Percentiles rank a stretch among this genome's conserved stretches.
These are phyloP conservation scores for Crioceris asparagi DNA, from an alignment of 2,888 invertebrate genomes.

Conservation along the genomic window DNA sequence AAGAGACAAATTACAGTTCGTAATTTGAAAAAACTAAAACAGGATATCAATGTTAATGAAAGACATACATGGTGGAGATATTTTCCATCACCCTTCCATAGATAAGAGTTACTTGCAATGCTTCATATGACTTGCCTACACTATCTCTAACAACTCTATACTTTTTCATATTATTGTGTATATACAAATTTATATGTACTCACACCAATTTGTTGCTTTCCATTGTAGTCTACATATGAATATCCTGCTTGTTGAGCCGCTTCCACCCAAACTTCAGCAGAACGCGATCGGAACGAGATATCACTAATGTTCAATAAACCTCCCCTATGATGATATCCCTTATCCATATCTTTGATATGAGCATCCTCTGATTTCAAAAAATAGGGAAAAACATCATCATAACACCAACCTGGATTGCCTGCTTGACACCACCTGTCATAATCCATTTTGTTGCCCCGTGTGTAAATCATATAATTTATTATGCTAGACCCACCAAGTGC, in stretches of 20 bases:
- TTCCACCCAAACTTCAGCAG: slow-evolving; percentile 45
- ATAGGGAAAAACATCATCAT: slow-evolving; percentile 38
- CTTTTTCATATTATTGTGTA: too few species aligned
- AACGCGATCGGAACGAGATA: slow-evolving; percentile 34
- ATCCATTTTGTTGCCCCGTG: slow-evolving; percentile 51
- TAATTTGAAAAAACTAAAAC: too few species aligned
- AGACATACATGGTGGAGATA: too few species aligned
- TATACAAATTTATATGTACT: too few species aligned
- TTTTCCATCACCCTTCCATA: too few species aligned
- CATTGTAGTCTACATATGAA: slow-evolving; percentile 60
- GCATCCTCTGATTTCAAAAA: slow-evolving; percentile 35
- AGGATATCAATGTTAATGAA: too few species aligned
- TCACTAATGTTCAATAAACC: slow-evolving; percentile 35
- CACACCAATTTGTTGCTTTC: slow-evolving; percentile 49
- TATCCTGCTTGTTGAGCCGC: slow-evolving; percentile 56
- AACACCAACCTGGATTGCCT: slow-evolving; percentile 47
- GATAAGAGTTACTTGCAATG: too few species aligned
- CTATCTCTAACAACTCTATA: too few species aligned
- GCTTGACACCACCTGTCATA: slow-evolving; percentile 56
- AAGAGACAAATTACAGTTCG: too few species aligned
- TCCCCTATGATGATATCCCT: slow-evolving; percentile 33
- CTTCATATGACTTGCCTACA: too few species aligned
- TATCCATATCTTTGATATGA: slow-evolving; percentile 25
- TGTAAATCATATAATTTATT: slow-evolving; percentile 73
- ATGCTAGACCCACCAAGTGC: slow-evolving; percentile 59